Base-by-base conservation (phyloP, 2,797 vertebrate genomes). In the Nothura maculosa region DNA sequence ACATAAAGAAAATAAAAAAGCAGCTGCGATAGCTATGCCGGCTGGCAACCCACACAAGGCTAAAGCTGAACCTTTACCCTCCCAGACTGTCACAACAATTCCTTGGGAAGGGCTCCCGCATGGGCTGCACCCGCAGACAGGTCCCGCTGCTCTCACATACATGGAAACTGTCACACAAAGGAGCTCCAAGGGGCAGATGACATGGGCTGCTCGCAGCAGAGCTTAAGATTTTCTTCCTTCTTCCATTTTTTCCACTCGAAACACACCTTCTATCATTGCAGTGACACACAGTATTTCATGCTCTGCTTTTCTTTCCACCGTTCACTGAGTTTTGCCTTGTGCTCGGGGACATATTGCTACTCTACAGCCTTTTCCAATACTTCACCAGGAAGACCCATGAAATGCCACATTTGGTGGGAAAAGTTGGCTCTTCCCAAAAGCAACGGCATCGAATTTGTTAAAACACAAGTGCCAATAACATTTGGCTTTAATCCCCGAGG, bases 401-500 rank as follows among this genome's bases (percentile, higher is more conserved):
- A 40, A 63, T 57, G 66, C 24, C n/a, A 16, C 43, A 43, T 61
- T 68, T 21, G 28, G 54, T 75, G 85, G 82, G 86, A 90, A 95
- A 43, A 69, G 54, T 69, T 52, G 47, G 72, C 80, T 85, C 85
- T 93, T 61, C 52, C 88, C 89, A 76, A 92, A 87, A 97, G 93
- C 94, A 94, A 96, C 45, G 80, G 86, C 68, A 80, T 69, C 93
- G 94, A 96, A 96, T 90, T 85, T 88, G 94, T 91, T 95, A 90
- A 96, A 97, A 96, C 91, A 95, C 96, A 97, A 96, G 85, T 85
- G 79, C 93, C 95, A 96, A 93, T 94, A 82, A 96, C 93, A 89
- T 94, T 94, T 80, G 81, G n/a, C 88, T 95, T 94, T 64, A 94
- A 96, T 94, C 93, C 97, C 77, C 2, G 1, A 9, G 96, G 96